Evolutionary conservation across 2,113 vertebrate genomes (phyloP), one percentile per base, ranked within the genome.

Genomic region (Egretta garzetta): DNA sequence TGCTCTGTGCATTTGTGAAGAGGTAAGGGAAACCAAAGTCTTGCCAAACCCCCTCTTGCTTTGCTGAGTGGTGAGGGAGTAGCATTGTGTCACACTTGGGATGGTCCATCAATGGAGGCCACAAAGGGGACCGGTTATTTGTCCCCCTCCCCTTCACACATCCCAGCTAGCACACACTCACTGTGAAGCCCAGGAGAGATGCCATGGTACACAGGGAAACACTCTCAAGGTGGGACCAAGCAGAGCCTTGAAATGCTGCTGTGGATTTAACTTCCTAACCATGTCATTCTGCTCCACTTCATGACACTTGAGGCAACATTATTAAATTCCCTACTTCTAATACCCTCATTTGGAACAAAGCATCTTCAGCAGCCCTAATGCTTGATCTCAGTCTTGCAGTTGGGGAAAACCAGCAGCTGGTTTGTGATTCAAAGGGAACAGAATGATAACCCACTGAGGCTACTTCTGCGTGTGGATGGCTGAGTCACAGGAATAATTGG

Each of bases 401-500:
- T 95, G 93, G 62, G 82, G 86, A 94, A 94, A 95, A 73, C 53
- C 11, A 93, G 62, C 76, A 87, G 87, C 86, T 87, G 91, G 32
- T 72, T 67, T 85, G 63, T 68, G 68, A 53, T 96, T 83, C 62
- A 81, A 76, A 96, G 88, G 76, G 41, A 94, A 14, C 26, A 68
- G 80, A 89, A 86, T 63, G 93, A 92, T 86, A 94, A 86, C 64
- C 47, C 52, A 30, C 80, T 80, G 87, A 80, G 90, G 80, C 91
- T 88, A 83, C 39, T 92, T 53, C 75, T 93, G 59, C 26, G 37
- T 64, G 66, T 58, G 52, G 47, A 79, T 80, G 82, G 37, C 47
- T 86, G 88, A 96, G 50, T 90, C 86, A 86, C 55, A 92, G 52
- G 74, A 93, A 59, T 87, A 94, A 96, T 66, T 88, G 91, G 86